These are phyloP conservation scores for Acanthurus tractus DNA, from an alignment of 2,797 vertebrate genomes.

Conservation along the genomic window DNA sequence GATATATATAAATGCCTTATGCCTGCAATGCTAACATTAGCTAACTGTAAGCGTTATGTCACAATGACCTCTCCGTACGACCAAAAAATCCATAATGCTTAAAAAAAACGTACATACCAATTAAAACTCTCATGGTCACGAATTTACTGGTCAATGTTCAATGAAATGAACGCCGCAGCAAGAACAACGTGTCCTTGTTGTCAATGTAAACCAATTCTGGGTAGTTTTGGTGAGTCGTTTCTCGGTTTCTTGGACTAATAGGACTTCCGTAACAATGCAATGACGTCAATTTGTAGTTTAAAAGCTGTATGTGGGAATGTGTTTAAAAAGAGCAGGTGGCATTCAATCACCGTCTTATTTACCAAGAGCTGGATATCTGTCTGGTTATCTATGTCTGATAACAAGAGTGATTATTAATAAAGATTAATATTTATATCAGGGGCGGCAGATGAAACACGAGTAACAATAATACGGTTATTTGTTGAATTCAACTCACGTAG, in stretches of 20 bases:
- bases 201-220: fast-evolving
- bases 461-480: background rate
- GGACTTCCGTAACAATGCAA: background rate
- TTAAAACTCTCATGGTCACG: conserved; percentile 79
- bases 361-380: background rate
- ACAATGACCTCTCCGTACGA: conserved; percentile 41
- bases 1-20: fast-evolving
- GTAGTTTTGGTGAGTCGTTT: background rate
- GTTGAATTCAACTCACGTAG: background rate
- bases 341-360: background rate
- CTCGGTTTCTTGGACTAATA: background rate
- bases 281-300: conserved; percentile 53
- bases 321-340: conserved; percentile 1
- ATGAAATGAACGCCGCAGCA: fast-evolving
- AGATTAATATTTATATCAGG: background rate
- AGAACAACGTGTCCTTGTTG: background rate
- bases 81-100: fast-evolving
- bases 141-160: fast-evolving
- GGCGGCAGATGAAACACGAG: background rate
- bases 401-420: background rate
- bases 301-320: background rate
- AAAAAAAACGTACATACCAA: conserved; percentile 75
- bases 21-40: conserved; percentile 1
- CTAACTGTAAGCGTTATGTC: conserved; percentile 30
- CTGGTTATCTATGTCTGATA: background rate